Percentiles rank a stretch among this genome's conserved stretches.
phyloP scores from a whole-genome alignment of 2,113 vertebrate species.

The Podarcis raffonei region DNA sequence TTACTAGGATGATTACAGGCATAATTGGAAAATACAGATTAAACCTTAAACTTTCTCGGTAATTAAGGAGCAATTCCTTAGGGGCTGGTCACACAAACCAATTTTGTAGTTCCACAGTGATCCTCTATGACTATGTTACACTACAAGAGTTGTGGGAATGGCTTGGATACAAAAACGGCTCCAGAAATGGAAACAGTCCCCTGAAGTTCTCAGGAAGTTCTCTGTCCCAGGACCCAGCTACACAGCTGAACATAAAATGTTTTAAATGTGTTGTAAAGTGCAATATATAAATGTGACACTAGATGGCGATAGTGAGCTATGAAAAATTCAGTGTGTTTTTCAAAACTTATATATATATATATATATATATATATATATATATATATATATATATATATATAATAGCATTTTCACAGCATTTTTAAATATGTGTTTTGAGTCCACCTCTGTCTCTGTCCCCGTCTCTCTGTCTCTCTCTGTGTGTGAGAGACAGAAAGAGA shows the following conservation, averaged over 20 bases:
- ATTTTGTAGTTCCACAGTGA: background rate
- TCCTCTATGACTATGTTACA: background rate
- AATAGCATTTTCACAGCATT: too few relatives aligned
- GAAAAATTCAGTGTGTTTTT: too few relatives aligned
- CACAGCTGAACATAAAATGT: too few relatives aligned
- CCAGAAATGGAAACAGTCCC: background rate
- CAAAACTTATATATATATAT: too few relatives aligned
- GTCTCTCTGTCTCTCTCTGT: too few relatives aligned
- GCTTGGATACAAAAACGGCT: background rate
- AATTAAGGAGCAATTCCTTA: conserved; percentile 23
- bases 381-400: too few relatives aligned
- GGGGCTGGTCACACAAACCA: background rate
- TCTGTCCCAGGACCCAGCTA: background rate
- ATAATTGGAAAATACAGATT: conserved; percentile 27
- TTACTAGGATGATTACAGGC: background rate
- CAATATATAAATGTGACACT: too few relatives aligned
- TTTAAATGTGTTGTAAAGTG: too few relatives aligned
- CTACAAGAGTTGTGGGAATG: background rate
- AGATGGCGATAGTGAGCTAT: too few relatives aligned
- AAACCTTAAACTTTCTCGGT: conserved; percentile 13
- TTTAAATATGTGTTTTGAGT: background rate
- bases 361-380: too few relatives aligned
- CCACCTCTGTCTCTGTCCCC: background rate
- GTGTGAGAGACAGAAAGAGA: background rate
- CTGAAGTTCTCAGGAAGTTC: background rate